These are phyloP conservation scores for Muscina levida DNA, from an alignment of 2,888 invertebrate genomes.

Conservation along the genomic window DNA sequence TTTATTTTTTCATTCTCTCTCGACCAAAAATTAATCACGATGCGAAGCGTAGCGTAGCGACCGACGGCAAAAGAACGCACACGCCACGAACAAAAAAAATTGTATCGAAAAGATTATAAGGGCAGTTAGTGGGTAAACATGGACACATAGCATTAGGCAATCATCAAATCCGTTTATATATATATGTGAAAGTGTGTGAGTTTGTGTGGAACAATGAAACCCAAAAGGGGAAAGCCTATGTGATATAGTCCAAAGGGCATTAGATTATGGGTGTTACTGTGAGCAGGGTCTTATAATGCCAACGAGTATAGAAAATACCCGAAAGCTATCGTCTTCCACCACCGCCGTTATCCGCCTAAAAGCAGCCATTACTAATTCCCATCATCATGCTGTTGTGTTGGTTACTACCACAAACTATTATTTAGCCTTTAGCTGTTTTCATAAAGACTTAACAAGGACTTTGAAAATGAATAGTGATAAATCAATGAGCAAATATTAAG, in stretches of 20 bases:
- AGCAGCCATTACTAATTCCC: slow-evolving; percentile 20
- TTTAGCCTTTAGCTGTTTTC: slow-evolving; percentile 41
- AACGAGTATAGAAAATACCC: not conserved
- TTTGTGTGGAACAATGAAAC: slow-evolving; percentile 22
- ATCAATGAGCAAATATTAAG: not conserved
- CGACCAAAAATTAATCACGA: slow-evolving; percentile 78
- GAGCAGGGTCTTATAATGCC: slow-evolving; percentile 3
- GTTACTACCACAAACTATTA: slow-evolving; percentile 36
- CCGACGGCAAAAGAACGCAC: slow-evolving; percentile 67
- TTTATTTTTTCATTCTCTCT: slow-evolving; percentile 58
- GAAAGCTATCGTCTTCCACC: not conserved
- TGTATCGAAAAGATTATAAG: slow-evolving; percentile 57
- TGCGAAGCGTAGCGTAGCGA: slow-evolving; percentile 74
- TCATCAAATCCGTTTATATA: slow-evolving; percentile 52
- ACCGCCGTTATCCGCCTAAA: not conserved
- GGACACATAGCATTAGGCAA: slow-evolving; percentile 51
- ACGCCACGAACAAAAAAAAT: slow-evolving; percentile 38
- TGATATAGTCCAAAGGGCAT: slow-evolving; percentile 44
- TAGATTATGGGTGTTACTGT: slow-evolving; percentile 26
- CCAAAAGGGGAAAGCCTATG: slow-evolving; percentile 3
- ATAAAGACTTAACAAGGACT: not conserved
- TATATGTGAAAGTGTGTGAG: slow-evolving; percentile 2
- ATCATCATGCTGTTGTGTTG: not conserved
- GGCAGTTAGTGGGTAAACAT: slow-evolving; percentile 61
- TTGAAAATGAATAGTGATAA: not conserved